A percentile compares a stretch with the other conserved stretches of the same genome.
These are phyloP conservation scores for Caranx ignobilis DNA, from an alignment of 2,113 vertebrate species.

Conservation along the genomic window DNA sequence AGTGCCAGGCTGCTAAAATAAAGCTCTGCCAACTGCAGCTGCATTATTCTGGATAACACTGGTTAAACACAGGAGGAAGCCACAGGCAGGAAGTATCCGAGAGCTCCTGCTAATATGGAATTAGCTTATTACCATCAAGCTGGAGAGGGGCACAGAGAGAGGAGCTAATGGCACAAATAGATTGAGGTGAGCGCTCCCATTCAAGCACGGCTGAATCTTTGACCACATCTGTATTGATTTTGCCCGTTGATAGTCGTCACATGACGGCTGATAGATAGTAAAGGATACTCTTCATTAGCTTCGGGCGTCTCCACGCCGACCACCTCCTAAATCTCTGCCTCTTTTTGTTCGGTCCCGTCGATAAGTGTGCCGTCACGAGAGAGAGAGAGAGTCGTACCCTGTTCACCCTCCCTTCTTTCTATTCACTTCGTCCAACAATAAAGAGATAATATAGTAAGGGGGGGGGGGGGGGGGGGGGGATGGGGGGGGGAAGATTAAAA, in stretches of 20 bases:
- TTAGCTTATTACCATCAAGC: slow-evolving; percentile 52
- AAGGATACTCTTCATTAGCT: slow-evolving; percentile 80
- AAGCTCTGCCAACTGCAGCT: slow-evolving; percentile 1
- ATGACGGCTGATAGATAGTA: slow-evolving; percentile 73
- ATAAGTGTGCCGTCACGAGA: slow-evolving; percentile 45
- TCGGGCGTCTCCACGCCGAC: slow-evolving; percentile 41
- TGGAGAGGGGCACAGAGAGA: slow-evolving; percentile 39
- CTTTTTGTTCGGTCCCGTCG: slow-evolving; percentile 63
- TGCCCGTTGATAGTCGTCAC: slow-evolving; percentile 66
- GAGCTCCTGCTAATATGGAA: slow-evolving; percentile 26
- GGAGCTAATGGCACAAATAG: slow-evolving; percentile 66
- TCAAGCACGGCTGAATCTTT: slow-evolving; percentile 74
- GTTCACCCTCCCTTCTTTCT: slow-evolving; percentile 42
- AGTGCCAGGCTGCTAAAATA: slow-evolving; percentile 18
- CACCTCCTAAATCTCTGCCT: slow-evolving; percentile 61
- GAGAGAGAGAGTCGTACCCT: slow-evolving; percentile 20
- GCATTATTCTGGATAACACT: slow-evolving; percentile 14
- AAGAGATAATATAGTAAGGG: slow-evolving; percentile 53
- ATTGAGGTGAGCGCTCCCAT: slow-evolving; percentile 66
- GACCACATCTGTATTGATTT: slow-evolving; percentile 80
- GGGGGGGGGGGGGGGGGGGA: not conserved
- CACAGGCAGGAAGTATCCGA: not conserved
- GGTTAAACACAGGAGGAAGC: slow-evolving; percentile 11
- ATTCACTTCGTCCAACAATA: slow-evolving; percentile 58
- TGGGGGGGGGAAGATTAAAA: slow-evolving; percentile 36